Percentiles rank a stretch among this genome's conserved stretches.
phyloP scores from a whole-genome alignment of 2,888 invertebrate species.

The Caenorhabditis sp. region DNA sequence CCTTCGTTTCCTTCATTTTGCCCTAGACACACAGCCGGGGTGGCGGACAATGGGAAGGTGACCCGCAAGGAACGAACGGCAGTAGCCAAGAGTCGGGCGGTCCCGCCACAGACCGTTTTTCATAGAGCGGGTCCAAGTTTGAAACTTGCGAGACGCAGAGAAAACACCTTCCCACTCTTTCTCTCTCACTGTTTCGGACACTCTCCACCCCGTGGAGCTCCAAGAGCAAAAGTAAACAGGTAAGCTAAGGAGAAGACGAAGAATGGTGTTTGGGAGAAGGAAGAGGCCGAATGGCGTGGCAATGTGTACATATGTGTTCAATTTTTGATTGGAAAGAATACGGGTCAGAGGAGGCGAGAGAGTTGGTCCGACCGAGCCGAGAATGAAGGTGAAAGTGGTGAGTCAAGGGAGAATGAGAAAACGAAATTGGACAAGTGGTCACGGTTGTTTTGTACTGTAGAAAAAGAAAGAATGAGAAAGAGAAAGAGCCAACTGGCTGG shows the following conservation, averaged over 20 bases:
- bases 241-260: slow-evolving; percentile 27
- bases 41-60: slow-evolving; percentile 28
- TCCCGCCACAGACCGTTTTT: slow-evolving; percentile 20
- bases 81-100: slow-evolving; percentile 6
- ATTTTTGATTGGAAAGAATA: slow-evolving; percentile 57
- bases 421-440: slow-evolving; percentile 15
- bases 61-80: slow-evolving; percentile 29
- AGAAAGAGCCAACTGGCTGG: not conserved
- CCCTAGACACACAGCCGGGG: slow-evolving; percentile 17
- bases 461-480: no score
- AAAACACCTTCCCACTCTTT: not conserved
- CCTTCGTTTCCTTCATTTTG: not conserved
- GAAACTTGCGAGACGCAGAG: slow-evolving; percentile 14
- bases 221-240: slow-evolving; percentile 54
- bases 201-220: slow-evolving; percentile 14
- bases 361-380: not conserved
- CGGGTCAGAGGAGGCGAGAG: slow-evolving; percentile 18
- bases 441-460: slow-evolving; percentile 15
- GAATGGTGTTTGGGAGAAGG: slow-evolving; percentile 15
- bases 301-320: slow-evolving; percentile 45
- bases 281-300: slow-evolving; percentile 43
- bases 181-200: no score
- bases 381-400: slow-evolving; percentile 44
- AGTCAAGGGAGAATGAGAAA: slow-evolving; percentile 30
- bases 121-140: not conserved